phyloP scores from a whole-genome alignment of 2,888 invertebrate species.

The Cecidostiba fungosa region DNA sequence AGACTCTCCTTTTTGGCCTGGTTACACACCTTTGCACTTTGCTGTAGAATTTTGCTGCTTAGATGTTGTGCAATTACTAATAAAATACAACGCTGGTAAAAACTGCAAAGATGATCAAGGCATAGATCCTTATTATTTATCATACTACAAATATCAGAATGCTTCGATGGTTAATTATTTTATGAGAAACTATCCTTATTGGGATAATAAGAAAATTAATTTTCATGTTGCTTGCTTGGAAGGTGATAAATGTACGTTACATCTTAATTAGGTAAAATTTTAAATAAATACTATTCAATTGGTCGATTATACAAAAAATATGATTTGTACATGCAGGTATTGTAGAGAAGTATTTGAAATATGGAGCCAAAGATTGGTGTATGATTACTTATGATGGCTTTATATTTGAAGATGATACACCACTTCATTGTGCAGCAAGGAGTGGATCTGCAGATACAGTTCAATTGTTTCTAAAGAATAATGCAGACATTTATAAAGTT shows the following conservation, averaged over 20 bases:
- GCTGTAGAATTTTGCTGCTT: not conserved
- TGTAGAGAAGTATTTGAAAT: not conserved
- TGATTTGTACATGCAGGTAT: not conserved
- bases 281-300: not conserved
- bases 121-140: not conserved
- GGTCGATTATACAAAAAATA: not conserved
- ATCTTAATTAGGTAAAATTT: too few species aligned
- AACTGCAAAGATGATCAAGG: not conserved
- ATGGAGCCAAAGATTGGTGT: not conserved
- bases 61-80: not conserved
- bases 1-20: constrained; percentile 20
- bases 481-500: constrained; percentile 7
- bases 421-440: constrained; percentile 17
- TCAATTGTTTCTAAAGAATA: constrained; percentile 26
- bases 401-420: not conserved
- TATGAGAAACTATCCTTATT: not conserved
- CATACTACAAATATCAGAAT: not conserved
- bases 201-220: not conserved
- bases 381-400: not conserved
- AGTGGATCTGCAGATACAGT: not conserved
- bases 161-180: not conserved
- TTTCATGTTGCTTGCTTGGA: not conserved
- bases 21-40: not conserved
- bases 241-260: not conserved
- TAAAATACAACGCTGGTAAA: not conserved